Conservation (phyloP, 1,140 invertebrate species). For the Pomacea maculata region DNA sequence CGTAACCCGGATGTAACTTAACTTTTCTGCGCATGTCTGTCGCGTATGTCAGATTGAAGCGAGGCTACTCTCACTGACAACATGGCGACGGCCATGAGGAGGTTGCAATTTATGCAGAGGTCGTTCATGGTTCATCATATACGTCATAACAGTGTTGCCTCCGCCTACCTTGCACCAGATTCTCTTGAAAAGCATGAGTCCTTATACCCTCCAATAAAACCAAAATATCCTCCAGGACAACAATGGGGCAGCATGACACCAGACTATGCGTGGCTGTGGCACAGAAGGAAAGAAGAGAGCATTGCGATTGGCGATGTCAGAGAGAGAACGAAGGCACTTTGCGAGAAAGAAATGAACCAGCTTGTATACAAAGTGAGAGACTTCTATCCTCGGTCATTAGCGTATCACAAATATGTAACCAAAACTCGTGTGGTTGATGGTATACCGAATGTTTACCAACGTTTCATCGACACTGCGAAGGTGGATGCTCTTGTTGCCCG, state of each 20-base stretch:
- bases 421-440: slow-evolving; percentile 45
- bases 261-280: slow-evolving; percentile 41
- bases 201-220: slow-evolving; percentile 50
- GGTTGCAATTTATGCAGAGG: not conserved
- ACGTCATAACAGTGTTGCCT: not conserved
- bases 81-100: slow-evolving; percentile 25
- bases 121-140: not conserved
- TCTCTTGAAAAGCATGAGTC: slow-evolving; percentile 21
- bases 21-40: no score
- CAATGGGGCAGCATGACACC: slow-evolving; percentile 46
- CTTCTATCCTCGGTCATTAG: slow-evolving; percentile 27
- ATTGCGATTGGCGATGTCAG: slow-evolving; percentile 17
- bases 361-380: slow-evolving; percentile 24
- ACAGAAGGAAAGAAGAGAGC: slow-evolving; percentile 26
- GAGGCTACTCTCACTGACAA: slow-evolving; percentile 6
- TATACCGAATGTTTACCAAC: slow-evolving; percentile 35
- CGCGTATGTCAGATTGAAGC: no score
- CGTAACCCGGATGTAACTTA: no score
- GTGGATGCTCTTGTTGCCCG: slow-evolving; percentile 24
- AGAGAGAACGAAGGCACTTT: slow-evolving; percentile 36
- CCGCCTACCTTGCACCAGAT: not conserved
- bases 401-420: slow-evolving; percentile 42
- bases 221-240: slow-evolving; percentile 47
- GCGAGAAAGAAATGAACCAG: slow-evolving; percentile 16
- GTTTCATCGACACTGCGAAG: slow-evolving; percentile 20